Base-by-base conservation (phyloP, 1,140 invertebrate species). In the Drosophila pallidifrons region DNA sequence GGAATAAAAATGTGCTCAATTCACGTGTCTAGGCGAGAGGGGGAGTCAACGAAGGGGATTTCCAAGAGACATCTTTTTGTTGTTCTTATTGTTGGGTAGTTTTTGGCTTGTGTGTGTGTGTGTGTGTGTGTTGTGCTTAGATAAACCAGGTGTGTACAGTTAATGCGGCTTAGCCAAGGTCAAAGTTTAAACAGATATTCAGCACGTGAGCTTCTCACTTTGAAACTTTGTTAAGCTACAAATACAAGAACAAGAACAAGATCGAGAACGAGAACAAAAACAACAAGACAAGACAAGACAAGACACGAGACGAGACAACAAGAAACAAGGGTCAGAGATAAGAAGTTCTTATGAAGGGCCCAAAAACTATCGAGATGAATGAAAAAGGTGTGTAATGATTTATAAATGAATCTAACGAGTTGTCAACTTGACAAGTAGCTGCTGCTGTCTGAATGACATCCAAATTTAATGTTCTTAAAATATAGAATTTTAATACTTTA, bases 1-100 rank as follows among this genome's bases (percentile, higher is more conserved):
- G 43, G 60, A 71, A 85, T 55, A 47, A 51, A 51, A 77, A 66
- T 69, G 58, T 72, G 69, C 54, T 51, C 41, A 72, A 73, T 72
- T 74, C 64, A 55, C 54, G 32, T 55, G 54, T 54, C n/a, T 2
- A 51, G 58, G 28, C 13, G 20, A 28, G 11, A 15, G 25, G 20
- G 49, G 47, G 8, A 25, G 20, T 25, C 0, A 0, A 25, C 0
- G 5, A 38, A 35, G n/a, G 49, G 59, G 28, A 8, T 41, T 11
- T n/a, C 5, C 13, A 25, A 25, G 55, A 25, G 35, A 38, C 35
- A 7, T 3, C 30, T 28, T 59, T 28, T 10, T 25, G 15, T n/a
- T 58, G 13, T 3, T 7, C n/a, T 13, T 47, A 15, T 67, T 49
- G 43, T 11, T 30, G 20, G 35, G 3, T 32, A 51, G 32, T 25